These are phyloP conservation scores for Malacosoma neustria DNA, from an alignment of 2,888 invertebrate genomes.

Conservation along the genomic window DNA sequence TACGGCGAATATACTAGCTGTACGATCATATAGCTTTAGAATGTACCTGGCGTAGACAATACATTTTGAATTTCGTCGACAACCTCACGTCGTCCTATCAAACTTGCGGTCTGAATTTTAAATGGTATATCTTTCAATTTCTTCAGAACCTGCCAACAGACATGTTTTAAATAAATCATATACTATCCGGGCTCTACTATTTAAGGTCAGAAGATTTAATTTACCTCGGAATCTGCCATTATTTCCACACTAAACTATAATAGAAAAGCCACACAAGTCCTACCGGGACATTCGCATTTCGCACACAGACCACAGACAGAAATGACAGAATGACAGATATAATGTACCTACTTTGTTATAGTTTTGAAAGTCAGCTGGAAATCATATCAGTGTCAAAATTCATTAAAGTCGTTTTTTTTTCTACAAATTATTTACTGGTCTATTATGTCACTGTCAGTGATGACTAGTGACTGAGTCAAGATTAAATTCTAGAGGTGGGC, in stretches of 20 bases:
- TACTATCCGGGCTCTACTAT: not conserved
- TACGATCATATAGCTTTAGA: conserved; percentile 1
- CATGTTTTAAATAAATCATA: conserved; percentile 7
- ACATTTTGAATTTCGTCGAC: conserved; percentile 80
- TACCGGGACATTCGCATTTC: too few species aligned
- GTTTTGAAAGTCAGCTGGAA: too few species aligned
- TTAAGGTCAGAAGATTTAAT: conserved; percentile 10
- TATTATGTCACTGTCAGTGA: too few species aligned
- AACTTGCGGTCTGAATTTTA: conserved; percentile 82
- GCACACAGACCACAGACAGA: too few species aligned
- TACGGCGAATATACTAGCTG: too few species aligned
- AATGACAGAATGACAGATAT: too few species aligned
- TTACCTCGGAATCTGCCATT: conserved; percentile 83
- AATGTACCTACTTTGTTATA: too few species aligned
- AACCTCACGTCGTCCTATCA: conserved; percentile 80
- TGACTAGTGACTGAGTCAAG: too few species aligned
- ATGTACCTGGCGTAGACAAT: conserved; percentile 81
- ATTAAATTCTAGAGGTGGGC: too few species aligned
- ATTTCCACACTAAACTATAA: conserved; percentile 43
- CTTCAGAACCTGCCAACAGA: conserved; percentile 73
- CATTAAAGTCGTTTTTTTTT: too few species aligned
- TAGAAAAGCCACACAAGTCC: not conserved
- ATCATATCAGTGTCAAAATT: too few species aligned
- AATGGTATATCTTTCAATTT: conserved; percentile 83
- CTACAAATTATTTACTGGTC: too few species aligned